Conservation (phyloP, 2,113 vertebrate genomes). For the Apeltes quadracus region DNA sequence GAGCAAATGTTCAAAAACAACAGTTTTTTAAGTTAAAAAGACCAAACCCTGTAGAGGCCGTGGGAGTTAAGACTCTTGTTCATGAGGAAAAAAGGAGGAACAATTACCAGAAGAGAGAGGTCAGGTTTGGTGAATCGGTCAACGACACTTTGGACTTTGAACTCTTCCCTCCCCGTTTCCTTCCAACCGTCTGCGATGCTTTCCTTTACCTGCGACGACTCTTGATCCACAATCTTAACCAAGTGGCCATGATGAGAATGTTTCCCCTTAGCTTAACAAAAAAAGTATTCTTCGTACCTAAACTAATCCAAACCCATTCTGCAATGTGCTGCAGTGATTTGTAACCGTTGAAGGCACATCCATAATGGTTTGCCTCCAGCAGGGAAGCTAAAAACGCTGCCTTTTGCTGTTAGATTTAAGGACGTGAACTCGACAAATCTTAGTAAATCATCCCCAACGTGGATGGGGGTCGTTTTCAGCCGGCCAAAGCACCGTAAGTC, state of each 20-base stretch:
- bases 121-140: neutral
- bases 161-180: neutral
- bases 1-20: neutral
- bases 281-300: neutral
- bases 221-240: neutral
- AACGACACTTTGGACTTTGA: neutral
- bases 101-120: neutral
- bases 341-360: neutral
- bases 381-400: no score
- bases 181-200: neutral
- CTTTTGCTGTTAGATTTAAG: neutral
- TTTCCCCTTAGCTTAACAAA: neutral
- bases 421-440: neutral
- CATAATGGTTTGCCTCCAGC: no score
- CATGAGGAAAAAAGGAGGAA: neutral
- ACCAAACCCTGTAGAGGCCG: neutral
- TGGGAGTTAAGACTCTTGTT: neutral
- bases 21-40: neutral
- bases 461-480: conserved; percentile 6
- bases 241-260: neutral
- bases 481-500: conserved; percentile 6
- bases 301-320: neutral
- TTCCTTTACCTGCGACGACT: neutral
- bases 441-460: neutral
- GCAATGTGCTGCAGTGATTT: neutral